Conservation (phyloP, 2,888 invertebrate genomes). For the Tuberolachnus salignus region DNA sequence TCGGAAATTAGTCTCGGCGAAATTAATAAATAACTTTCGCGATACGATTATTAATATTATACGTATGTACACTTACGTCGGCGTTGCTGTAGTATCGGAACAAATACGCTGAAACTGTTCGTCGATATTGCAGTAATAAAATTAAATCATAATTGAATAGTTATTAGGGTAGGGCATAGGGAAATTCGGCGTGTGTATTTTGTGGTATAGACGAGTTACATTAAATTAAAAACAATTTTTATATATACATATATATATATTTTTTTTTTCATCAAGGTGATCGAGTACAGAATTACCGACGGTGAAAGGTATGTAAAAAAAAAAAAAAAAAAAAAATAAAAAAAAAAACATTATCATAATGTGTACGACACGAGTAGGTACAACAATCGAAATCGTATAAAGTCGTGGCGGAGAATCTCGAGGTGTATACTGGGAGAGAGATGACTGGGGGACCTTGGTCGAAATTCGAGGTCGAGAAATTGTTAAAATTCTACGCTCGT, state of each 20-base stretch:
- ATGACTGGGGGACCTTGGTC: conserved; percentile 23
- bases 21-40: no score
- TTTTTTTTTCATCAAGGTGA: conserved; percentile 17
- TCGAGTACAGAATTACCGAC: neutral
- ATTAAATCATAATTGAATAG: no score
- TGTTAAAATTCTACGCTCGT: neutral
- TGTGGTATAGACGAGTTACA: neutral
- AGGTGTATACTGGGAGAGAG: neutral
- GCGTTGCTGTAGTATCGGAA: no score
- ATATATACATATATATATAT: conserved; percentile 16
- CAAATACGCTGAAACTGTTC: no score
- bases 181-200: no score
- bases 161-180: no score
- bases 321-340: no score
- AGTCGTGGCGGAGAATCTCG: conserved; percentile 1
- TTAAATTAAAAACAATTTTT: neutral
- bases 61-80: no score
- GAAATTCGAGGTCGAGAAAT: conserved; percentile 28
- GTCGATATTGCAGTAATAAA: no score
- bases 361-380: neutral
- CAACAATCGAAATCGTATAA: neutral
- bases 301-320: conserved; percentile 36
- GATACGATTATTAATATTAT: no score
- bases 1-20: no score
- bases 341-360: neutral